Percentiles rank a stretch among this genome's conserved stretches.
Conservation (phyloP, 2,888 invertebrate genomes). For the Unio pictorum region DNA sequence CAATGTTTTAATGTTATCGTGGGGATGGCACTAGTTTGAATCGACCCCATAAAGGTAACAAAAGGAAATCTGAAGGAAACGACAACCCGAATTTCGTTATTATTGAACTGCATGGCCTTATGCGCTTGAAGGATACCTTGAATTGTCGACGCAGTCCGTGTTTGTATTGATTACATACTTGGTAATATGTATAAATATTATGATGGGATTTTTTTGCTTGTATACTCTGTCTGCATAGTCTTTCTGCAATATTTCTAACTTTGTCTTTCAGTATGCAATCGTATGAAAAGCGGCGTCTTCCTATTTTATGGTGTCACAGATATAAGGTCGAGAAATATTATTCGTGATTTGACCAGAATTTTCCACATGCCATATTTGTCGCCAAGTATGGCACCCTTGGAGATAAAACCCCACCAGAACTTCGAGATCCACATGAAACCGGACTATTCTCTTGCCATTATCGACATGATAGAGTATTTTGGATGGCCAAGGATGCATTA, state of each 20-base stretch:
- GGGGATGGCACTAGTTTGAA: too few species aligned
- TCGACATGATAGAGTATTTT: conserved; percentile 49
- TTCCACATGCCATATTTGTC: conserved; percentile 61
- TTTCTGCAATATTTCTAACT: neutral
- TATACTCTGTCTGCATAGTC: neutral
- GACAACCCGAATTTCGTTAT: too few species aligned
- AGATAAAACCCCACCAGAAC: conserved; percentile 72
- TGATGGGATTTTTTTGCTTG: too few species aligned
- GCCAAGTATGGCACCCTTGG: conserved; percentile 38
- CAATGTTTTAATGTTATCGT: too few species aligned
- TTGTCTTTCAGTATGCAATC: conserved; percentile 49
- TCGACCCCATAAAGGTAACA: too few species aligned
- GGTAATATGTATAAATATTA: too few species aligned
- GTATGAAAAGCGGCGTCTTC: conserved; percentile 56
- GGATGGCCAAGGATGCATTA: conserved; percentile 52
- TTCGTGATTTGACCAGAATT: conserved; percentile 48
- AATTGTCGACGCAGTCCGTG: too few species aligned
- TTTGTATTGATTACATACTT: too few species aligned
- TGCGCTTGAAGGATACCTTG: too few species aligned
- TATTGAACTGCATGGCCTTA: too few species aligned
- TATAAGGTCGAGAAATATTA: conserved; percentile 42
- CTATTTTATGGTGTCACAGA: conserved; percentile 55
- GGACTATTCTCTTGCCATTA: conserved; percentile 81
- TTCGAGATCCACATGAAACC: conserved; percentile 87
- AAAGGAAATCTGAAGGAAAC: too few species aligned